Evolutionary conservation across 1,140 invertebrate genomes (phyloP).

Genomic region (Meloidogyne chitwoodi): DNA sequence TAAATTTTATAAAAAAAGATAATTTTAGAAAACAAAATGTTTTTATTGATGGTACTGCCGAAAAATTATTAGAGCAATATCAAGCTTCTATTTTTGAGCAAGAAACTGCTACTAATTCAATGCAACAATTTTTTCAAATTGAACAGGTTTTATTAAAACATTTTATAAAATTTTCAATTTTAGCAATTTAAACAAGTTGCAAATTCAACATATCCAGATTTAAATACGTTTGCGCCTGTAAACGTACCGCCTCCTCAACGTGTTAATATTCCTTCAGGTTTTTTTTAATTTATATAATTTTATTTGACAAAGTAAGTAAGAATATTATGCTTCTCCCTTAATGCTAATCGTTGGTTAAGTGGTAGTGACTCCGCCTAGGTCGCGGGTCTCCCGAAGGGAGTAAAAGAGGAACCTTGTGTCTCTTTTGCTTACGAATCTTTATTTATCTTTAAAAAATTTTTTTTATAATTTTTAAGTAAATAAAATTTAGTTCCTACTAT

Average conservation of each 20-base stretch:
- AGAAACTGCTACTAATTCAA: slow-evolving; percentile 21
- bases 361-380: too few relatives aligned
- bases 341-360: too few relatives aligned
- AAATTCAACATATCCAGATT: not conserved
- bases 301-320: too few relatives aligned
- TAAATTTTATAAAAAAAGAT: not conserved
- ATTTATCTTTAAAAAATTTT: too few relatives aligned
- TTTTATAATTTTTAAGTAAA: too few relatives aligned
- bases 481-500: not conserved
- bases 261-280: not conserved
- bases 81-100: slow-evolving; percentile 15
- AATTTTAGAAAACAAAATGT: not conserved
- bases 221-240: not conserved
- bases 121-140: slow-evolving; percentile 37
- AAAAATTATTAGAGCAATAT: not conserved
- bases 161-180: not conserved
- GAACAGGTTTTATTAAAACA: slow-evolving; percentile 21
- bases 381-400: too few relatives aligned
- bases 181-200: slow-evolving; percentile 38
- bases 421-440: too few relatives aligned
- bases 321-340: too few relatives aligned
- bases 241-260: not conserved
- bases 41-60: not conserved
- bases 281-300: not conserved
- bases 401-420: too few relatives aligned